Conservation (phyloP, 2,797 vertebrate genomes). For the Hippoglossus hippoglossus region DNA sequence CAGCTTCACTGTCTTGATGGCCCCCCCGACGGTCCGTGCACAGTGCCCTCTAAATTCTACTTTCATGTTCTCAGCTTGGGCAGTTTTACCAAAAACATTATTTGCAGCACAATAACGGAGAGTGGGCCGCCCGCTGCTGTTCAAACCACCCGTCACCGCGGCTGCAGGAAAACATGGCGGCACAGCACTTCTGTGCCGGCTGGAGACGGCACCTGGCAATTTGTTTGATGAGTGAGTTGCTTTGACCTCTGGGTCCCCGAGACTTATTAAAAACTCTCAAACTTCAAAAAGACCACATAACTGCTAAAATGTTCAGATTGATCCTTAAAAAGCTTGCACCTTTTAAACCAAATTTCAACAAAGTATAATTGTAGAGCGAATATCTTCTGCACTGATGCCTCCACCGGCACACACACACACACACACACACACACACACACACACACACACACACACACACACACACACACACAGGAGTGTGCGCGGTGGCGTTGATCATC, state of each 20-base stretch:
- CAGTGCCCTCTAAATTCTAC: slow-evolving; percentile 55
- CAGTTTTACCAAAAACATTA: slow-evolving; percentile 58
- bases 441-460: no score
- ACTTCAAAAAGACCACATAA: slow-evolving; percentile 19
- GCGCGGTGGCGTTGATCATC: not conserved
- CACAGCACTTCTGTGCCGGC: slow-evolving; percentile 45
- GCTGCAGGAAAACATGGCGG: slow-evolving; percentile 24
- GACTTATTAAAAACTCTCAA: slow-evolving; percentile 47
- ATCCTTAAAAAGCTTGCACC: no score
- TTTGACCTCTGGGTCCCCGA: slow-evolving; percentile 54
- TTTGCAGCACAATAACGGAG: slow-evolving; percentile 61
- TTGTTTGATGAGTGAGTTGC: slow-evolving; percentile 62
- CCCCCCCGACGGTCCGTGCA: slow-evolving; percentile 53
- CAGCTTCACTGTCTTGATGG: slow-evolving; percentile 50
- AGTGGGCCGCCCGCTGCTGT: slow-evolving; percentile 29
- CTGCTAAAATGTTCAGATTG: not conserved
- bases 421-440: no score
- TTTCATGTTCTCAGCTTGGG: slow-evolving; percentile 55
- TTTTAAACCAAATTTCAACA: no score
- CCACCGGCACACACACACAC: not conserved
- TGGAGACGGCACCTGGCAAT: slow-evolving; percentile 45
- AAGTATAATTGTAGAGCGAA: not conserved
- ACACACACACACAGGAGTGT: not conserved
- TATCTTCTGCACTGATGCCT: not conserved
- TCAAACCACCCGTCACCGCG: slow-evolving; percentile 32